Percentiles rank a stretch among this genome's conserved stretches.
Evolutionary conservation across 2,888 invertebrate genomes (phyloP).

Genomic region (Caenorhabditis sulstoni): DNA sequence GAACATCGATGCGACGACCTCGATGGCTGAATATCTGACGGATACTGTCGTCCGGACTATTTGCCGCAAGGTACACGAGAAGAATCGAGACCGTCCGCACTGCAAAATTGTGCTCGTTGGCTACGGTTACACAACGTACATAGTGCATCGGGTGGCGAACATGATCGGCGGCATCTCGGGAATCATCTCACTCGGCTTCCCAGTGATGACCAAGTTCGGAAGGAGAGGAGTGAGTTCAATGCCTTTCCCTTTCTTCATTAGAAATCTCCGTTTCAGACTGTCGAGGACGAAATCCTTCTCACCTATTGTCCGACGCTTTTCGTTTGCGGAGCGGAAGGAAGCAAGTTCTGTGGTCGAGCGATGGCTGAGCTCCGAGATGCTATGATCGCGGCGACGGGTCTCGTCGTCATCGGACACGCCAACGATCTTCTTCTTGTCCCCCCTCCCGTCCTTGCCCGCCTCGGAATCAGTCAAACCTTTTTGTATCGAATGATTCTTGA

Average conservation of each 20-base stretch:
- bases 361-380: slow-evolving; percentile 65
- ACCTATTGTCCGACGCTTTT: slow-evolving; percentile 77
- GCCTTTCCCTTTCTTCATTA: background rate
- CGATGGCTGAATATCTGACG: slow-evolving; percentile 33
- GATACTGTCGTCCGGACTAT: slow-evolving; percentile 21
- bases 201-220: slow-evolving; percentile 64
- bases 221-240: slow-evolving; percentile 71
- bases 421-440: slow-evolving; percentile 69
- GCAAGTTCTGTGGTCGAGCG: slow-evolving; percentile 63
- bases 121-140: slow-evolving; percentile 68
- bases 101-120: slow-evolving; percentile 75
- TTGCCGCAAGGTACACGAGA: slow-evolving; percentile 27
- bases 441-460: slow-evolving; percentile 53
- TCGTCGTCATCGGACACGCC: slow-evolving; percentile 71
- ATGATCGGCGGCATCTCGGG: slow-evolving; percentile 70
- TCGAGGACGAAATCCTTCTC: slow-evolving; percentile 75
- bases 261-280: slow-evolving; percentile 52
- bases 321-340: slow-evolving; percentile 70
- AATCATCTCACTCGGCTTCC: slow-evolving; percentile 75
- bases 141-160: slow-evolving; percentile 68
- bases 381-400: slow-evolving; percentile 70
- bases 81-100: slow-evolving; percentile 26
- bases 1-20: slow-evolving; percentile 4
- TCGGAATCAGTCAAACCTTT: slow-evolving; percentile 70
- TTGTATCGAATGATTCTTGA: slow-evolving; percentile 70